phyloP scores from a whole-genome alignment of 2,113 vertebrate genomes.

The Alethe diademata region DNA sequence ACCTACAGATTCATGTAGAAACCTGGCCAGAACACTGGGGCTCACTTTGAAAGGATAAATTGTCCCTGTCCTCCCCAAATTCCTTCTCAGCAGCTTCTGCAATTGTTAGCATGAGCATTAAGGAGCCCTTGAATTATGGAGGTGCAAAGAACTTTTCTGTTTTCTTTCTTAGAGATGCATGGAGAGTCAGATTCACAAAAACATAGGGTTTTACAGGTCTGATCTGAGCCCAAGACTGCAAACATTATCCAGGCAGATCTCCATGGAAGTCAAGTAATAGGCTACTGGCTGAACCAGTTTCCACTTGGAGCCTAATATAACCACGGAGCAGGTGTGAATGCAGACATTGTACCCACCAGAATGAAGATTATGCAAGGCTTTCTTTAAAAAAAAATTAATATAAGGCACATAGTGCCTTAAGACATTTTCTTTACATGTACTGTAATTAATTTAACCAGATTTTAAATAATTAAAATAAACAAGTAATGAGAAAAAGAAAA shows the following conservation, averaged over 20 bases:
- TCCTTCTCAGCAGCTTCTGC: background rate
- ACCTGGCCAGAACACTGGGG: background rate
- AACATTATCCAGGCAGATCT: conserved; percentile 23
- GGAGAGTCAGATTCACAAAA: background rate
- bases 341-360: conserved; percentile 11
- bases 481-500: background rate
- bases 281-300: background rate
- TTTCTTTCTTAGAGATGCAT: background rate
- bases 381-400: background rate
- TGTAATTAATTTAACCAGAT: background rate
- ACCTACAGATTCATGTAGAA: background rate
- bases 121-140: background rate
- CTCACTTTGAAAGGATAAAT: background rate
- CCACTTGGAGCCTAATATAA: background rate
- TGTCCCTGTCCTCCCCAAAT: background rate
- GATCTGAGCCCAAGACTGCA: conserved; percentile 8
- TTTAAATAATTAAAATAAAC: background rate
- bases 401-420: background rate
- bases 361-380: background rate
- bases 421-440: background rate
- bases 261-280: background rate
- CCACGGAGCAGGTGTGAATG: conserved; percentile 26
- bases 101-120: background rate
- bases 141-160: background rate
- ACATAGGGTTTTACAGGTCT: background rate